phyloP scores from a whole-genome alignment of 1,140 invertebrate genomes.

The Drosophila hydei region DNA sequence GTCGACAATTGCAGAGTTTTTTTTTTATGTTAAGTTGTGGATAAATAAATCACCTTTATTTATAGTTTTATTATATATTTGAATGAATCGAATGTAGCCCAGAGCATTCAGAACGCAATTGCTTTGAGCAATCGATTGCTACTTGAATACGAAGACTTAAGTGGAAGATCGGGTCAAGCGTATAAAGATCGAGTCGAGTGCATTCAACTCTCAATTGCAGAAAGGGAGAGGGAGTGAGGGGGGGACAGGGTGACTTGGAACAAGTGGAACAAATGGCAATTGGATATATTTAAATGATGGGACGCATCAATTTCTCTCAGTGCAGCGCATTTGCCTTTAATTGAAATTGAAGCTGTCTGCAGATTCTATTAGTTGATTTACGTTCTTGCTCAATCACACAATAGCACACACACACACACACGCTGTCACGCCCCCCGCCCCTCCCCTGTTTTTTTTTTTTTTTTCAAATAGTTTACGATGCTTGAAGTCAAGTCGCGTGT shows the following conservation, averaged over 20 bases:
- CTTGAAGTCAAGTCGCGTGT: slow-evolving; percentile 27
- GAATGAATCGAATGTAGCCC: no score
- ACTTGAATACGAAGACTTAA: slow-evolving; percentile 21
- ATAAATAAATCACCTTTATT: no score
- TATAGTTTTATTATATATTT: no score
- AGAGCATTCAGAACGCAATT: background rate
- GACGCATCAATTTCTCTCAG: slow-evolving; percentile 65
- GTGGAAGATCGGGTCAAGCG: slow-evolving; percentile 60
- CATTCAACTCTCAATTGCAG: slow-evolving; percentile 25
- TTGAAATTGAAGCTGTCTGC: slow-evolving; percentile 80
- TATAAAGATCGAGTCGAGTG: slow-evolving; percentile 44
- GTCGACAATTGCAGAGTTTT: no score
- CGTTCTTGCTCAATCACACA: slow-evolving; percentile 49
- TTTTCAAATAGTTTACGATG: background rate
- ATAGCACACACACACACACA: slow-evolving; percentile 14
- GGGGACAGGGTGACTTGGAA: background rate
- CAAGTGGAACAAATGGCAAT: slow-evolving; percentile 73
- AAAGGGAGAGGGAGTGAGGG: background rate
- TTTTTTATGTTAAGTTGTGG: no score
- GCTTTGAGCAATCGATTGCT: slow-evolving; percentile 7
- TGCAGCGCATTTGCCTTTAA: slow-evolving; percentile 55
- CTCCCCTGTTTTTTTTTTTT: no score
- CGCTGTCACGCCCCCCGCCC: slow-evolving; percentile 1
- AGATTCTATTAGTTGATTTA: slow-evolving; percentile 80
- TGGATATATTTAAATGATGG: slow-evolving; percentile 71